Percentiles rank a stretch among this genome's conserved stretches.
These are phyloP conservation scores for Cosmorhoe ocellata DNA, from an alignment of 2,888 invertebrate species.

Conservation along the genomic window DNA sequence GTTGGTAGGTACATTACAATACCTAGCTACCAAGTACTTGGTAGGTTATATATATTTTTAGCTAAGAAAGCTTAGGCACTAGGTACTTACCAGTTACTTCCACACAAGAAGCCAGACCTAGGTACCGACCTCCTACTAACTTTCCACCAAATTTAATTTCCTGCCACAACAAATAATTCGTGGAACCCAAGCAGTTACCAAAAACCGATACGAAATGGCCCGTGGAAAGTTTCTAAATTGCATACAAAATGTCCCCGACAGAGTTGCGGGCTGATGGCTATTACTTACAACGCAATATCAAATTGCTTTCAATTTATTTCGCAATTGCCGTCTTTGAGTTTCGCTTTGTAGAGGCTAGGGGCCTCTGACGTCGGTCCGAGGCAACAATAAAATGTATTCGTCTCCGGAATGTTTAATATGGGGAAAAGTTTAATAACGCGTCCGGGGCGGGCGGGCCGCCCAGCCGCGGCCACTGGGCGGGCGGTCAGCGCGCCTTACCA, in stretches of 20 bases:
- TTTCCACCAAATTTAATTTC: constrained; percentile 28
- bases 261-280: constrained; percentile 75
- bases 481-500: constrained; percentile 64
- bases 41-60: no score
- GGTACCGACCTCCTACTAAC: background rate
- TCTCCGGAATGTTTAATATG: constrained; percentile 84
- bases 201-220: constrained; percentile 62
- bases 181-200: constrained; percentile 39
- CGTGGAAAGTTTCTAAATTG: constrained; percentile 66
- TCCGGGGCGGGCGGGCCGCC: constrained; percentile 62
- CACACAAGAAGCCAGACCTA: background rate
- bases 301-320: constrained; percentile 83
- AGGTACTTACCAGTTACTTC: background rate
- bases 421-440: constrained; percentile 84
- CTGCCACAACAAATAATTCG: constrained; percentile 43
- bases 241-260: constrained; percentile 74
- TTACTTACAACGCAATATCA: constrained; percentile 83
- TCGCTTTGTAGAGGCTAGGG: constrained; percentile 82
- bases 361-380: constrained; percentile 82
- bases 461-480: constrained; percentile 46
- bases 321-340: constrained; percentile 83
- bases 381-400: constrained; percentile 84
- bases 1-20: no score
- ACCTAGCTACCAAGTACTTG: no score
- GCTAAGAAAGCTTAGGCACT: no score